phyloP scores from a whole-genome alignment of 2,888 invertebrate species.

The Lycaena phlaeas region DNA sequence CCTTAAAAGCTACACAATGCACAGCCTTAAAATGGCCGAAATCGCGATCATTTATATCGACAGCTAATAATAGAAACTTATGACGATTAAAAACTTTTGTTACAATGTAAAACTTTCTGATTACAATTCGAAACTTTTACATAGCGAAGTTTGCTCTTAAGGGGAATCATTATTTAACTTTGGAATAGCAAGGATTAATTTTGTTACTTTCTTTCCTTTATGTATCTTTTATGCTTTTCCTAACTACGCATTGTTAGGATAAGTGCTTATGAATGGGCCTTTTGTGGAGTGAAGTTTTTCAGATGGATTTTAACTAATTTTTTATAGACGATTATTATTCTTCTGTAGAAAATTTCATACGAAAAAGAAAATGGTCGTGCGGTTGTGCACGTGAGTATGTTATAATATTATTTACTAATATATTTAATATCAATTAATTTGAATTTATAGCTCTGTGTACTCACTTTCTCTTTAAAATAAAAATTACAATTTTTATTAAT shows the following conservation, averaged over 20 bases:
- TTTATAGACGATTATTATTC: no score
- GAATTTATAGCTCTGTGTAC: no score
- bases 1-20: background rate
- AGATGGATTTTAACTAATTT: no score
- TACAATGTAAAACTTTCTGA: slow-evolving; percentile 24
- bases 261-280: slow-evolving; percentile 6
- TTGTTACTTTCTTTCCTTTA: slow-evolving; percentile 5
- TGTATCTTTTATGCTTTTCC: slow-evolving; percentile 2
- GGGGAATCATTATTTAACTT: slow-evolving; percentile 9
- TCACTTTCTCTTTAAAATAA: no score
- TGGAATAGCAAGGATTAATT: slow-evolving; percentile 7
- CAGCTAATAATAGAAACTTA: background rate
- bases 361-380: no score
- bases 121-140: slow-evolving; percentile 19
- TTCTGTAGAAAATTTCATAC: no score
- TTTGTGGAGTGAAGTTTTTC: no score
- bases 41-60: background rate
- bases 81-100: background rate
- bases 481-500: no score
- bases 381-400: no score
- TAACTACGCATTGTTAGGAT: slow-evolving; percentile 2
- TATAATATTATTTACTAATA: no score
- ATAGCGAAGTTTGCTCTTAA: slow-evolving; percentile 5
- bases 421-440: no score
- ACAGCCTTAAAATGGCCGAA: background rate